Base-by-base conservation (phyloP, 2,797 vertebrate species). In the Chloroceryle inda region DNA sequence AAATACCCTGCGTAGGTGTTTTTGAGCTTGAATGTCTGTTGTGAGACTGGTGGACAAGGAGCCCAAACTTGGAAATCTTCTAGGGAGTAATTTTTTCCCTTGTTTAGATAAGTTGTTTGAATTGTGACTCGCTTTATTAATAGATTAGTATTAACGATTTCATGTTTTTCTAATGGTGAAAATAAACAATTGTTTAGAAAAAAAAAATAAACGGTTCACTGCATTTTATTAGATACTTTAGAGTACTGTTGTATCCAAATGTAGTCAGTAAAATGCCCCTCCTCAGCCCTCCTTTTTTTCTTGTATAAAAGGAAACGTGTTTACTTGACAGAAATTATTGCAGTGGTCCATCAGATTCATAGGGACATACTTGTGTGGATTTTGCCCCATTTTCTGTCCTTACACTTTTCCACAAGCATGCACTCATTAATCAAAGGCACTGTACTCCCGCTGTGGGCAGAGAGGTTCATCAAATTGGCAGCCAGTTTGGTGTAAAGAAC, bases 391-490 rank as follows among this genome's bases (percentile, higher is more conserved):
- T 97, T 98, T 97, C 96, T 97, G 85, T 97, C 98, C 97, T 97
- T 98, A 97, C 96, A 97, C 98, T 98, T 99, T 98, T 98, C 98
- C 96, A 97, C 96, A 98, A 98, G 98, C 98, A 93, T 97, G 98
- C 96, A 94, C 98, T 98, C 98, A 98, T 99, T 99, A 99, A 99
- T 99, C 99, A 99, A 98, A 99, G 98, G 97, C 85, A 80, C 96
- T 96, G 98, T 98, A 98, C 97, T 98, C 98, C 98, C 98, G 98
- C 98, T 99, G 98, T 98, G 98, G 98, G 98, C 98, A 98, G 98
- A 98, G 98, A 98, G 98, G 98, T 99, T 99, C 98, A 99, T 99
- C 98, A 99, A 98, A 98, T 97, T 99, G 98, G 98, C 98, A 99
- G 98, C 97, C 97, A 83, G 98, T 98, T 98, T 98, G 98, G 98